These are phyloP conservation scores for Musca domestica DNA, from an alignment of 1,140 invertebrate species.

Conservation along the genomic window DNA sequence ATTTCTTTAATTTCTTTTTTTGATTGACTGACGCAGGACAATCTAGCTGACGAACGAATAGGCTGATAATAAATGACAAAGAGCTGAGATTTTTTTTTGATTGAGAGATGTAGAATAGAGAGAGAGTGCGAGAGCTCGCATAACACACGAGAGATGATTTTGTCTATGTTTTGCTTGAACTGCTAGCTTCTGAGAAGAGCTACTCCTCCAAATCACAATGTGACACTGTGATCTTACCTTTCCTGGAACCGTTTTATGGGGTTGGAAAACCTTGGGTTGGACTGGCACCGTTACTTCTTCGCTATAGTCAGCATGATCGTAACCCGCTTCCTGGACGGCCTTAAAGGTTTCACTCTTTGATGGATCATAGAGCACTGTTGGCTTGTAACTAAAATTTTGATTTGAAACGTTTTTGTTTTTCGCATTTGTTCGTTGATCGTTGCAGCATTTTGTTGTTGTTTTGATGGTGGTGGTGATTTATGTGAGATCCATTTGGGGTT, in stretches of 20 bases:
- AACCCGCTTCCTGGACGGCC: conserved; percentile 73
- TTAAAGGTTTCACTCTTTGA: conserved; percentile 81
- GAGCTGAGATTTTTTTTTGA: not conserved
- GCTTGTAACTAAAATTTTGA: conserved; percentile 59
- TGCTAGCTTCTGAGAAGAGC: no score
- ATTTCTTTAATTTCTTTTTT: no score
- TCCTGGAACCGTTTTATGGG: conserved; percentile 59
- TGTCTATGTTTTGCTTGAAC: not conserved
- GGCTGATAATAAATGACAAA: no score
- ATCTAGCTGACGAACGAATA: no score
- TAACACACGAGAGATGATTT: not conserved
- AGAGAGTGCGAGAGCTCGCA: not conserved
- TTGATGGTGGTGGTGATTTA: not conserved
- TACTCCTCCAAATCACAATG: not conserved
- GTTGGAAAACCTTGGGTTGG: conserved; percentile 71
- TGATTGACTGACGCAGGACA: no score
- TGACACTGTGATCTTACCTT: conserved; percentile 55
- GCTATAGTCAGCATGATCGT: conserved; percentile 54
- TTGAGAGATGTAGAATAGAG: not conserved
- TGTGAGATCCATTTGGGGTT: not conserved
- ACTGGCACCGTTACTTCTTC: conserved; percentile 66
- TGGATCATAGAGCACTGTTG: conserved; percentile 75
- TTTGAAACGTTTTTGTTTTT: conserved; percentile 12
- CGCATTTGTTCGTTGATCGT: not conserved
- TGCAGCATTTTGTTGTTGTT: not conserved